Evolutionary conservation across 2,113 vertebrate species (phyloP).

Genomic region (Sorex fumeus): DNA sequence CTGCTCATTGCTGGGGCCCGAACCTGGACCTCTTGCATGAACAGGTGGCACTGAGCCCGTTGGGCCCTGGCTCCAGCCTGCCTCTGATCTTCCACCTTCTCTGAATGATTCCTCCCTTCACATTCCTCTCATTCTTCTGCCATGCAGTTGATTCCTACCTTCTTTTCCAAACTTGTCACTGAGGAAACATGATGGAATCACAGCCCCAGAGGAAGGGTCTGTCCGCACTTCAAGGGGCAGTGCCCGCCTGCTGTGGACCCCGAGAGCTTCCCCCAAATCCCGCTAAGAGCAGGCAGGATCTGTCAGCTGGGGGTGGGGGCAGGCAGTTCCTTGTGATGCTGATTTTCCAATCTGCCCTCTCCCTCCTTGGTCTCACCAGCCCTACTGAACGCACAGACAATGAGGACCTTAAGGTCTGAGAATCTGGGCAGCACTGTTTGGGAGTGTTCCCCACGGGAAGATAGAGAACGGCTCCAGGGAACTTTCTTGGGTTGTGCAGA

Average conservation of each 20-base stretch:
- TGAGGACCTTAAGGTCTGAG: rapidly evolving
- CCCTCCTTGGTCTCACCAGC: rapidly evolving
- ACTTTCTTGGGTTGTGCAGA: neutral
- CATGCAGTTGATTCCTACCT: neutral
- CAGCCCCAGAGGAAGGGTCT: neutral
- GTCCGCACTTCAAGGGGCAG: neutral
- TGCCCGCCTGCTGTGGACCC: too few species aligned
- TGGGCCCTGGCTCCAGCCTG: too few species aligned
- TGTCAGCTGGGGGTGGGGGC: too few species aligned
- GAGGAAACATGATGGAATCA: neutral
- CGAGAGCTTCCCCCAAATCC: too few species aligned
- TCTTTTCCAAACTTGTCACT: neutral
- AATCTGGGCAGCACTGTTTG: neutral
- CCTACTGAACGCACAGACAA: neutral
- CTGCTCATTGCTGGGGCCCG: too few species aligned
- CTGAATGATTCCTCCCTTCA: neutral
- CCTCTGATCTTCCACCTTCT: neutral
- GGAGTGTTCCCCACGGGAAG: neutral
- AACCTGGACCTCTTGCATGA: too few species aligned
- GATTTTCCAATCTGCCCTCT: neutral
- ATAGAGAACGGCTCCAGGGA: neutral
- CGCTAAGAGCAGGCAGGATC: neutral
- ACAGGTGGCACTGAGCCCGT: too few species aligned
- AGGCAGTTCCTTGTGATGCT: neutral
- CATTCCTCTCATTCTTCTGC: neutral